Percentiles rank a stretch among this genome's conserved stretches.
Conservation (phyloP, 2,888 invertebrate species). For the Notodonta ziczac region DNA sequence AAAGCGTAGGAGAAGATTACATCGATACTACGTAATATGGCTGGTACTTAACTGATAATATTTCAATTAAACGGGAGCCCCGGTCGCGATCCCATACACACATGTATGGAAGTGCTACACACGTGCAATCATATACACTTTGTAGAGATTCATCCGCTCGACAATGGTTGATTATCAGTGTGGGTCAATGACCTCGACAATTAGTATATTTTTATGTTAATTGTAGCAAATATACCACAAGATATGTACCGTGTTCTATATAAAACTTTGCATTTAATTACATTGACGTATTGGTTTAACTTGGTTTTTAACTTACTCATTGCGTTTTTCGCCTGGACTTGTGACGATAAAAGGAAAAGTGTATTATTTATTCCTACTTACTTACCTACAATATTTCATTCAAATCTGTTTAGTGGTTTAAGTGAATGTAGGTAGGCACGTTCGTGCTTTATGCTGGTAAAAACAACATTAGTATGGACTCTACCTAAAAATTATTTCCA, state of each 20-base stretch:
- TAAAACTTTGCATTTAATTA: not conserved
- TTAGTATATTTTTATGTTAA: constrained; percentile 4
- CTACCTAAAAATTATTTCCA: too few species aligned
- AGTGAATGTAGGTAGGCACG: too few species aligned
- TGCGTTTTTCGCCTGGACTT: not conserved
- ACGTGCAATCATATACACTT: constrained; percentile 10
- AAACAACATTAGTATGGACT: too few species aligned
- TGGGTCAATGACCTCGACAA: constrained; percentile 34
- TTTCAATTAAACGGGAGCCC: constrained; percentile 41
- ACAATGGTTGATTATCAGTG: constrained; percentile 40
- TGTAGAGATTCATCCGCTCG: constrained; percentile 34
- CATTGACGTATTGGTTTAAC: not conserved
- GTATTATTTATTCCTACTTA: too few species aligned
- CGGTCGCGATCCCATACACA: constrained; percentile 7
- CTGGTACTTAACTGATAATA: constrained; percentile 33
- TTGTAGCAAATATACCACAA: not conserved
- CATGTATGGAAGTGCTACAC: constrained; percentile 7
- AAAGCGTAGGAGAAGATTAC: constrained; percentile 20
- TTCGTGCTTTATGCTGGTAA: too few species aligned
- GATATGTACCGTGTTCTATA: not conserved
- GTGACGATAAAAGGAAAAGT: too few species aligned
- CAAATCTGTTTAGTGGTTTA: too few species aligned
- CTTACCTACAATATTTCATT: too few species aligned
- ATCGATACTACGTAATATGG: constrained; percentile 26
- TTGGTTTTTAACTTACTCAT: too few species aligned